Evolutionary conservation across 2,888 invertebrate genomes (phyloP).

Genomic region (Sycophila texana): DNA sequence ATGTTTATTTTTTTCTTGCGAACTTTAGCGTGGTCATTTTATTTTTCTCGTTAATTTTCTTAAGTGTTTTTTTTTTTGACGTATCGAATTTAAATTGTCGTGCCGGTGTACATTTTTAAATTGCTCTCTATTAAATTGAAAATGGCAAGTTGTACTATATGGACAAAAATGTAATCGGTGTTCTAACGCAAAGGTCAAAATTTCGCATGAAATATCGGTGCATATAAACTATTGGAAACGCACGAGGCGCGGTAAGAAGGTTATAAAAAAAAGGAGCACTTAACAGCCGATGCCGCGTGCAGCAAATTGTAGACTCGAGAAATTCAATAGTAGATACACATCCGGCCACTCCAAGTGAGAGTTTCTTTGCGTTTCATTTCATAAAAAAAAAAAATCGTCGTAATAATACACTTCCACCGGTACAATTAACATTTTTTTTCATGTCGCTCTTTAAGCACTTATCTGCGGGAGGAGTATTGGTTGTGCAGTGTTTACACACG

Average conservation of each 20-base stretch:
- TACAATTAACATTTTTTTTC: conserved; percentile 37
- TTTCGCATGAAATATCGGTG: neutral
- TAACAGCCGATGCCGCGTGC: conserved; percentile 20
- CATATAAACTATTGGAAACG: neutral
- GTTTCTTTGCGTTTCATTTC: conserved; percentile 36
- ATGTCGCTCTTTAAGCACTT: conserved; percentile 12
- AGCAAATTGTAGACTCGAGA: conserved; percentile 34
- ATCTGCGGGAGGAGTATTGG: neutral
- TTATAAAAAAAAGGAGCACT: conserved; percentile 14
- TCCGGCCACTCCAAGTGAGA: conserved; percentile 25
- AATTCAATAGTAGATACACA: conserved; percentile 39
- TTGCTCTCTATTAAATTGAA: neutral
- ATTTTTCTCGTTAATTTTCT: no score
- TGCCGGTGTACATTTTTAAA: neutral
- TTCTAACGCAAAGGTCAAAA: neutral
- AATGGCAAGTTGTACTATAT: neutral
- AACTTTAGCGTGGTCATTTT: no score
- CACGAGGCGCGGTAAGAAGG: neutral
- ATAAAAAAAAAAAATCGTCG: conserved; percentile 30
- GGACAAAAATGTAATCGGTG: neutral
- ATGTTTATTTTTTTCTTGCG: no score
- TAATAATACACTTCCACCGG: conserved; percentile 33
- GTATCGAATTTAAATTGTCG: no score
- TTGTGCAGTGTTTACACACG: conserved; percentile 19
- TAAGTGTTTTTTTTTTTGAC: no score